Evolutionary conservation across 2,888 invertebrate genomes (phyloP).

Genomic region (Lepidochitona cinerea): DNA sequence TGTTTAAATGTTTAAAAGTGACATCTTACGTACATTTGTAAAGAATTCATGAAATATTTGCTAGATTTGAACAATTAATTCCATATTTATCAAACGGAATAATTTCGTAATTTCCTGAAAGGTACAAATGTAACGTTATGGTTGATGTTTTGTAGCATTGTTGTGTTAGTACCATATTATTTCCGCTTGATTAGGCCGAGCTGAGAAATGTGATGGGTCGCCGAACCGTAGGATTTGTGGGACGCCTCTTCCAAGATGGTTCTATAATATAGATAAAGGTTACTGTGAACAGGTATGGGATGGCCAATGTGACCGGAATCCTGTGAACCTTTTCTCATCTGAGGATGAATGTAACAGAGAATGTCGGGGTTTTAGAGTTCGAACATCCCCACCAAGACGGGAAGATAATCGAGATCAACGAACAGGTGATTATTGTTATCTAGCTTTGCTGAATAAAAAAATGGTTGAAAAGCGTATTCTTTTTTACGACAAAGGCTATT

Average conservation of each 20-base stretch:
- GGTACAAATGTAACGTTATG: no score
- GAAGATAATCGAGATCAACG: not conserved
- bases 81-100: no score
- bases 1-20: no score
- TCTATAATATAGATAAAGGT: constrained; percentile 77
- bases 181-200: not conserved
- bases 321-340: constrained; percentile 75
- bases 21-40: no score
- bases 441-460: no score
- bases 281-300: constrained; percentile 81
- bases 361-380: not conserved
- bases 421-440: constrained; percentile 1
- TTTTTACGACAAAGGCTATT: no score
- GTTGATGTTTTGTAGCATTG: no score
- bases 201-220: not conserved
- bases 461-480: no score
- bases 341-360: not conserved
- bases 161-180: not conserved
- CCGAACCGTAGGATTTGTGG: not conserved
- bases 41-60: no score
- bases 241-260: constrained; percentile 73
- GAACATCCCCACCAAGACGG: not conserved
- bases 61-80: no score
- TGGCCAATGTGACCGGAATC: constrained; percentile 86
- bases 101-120: no score